Evolutionary conservation across 37 sponge, comb jelly and placozoan species (phyloP), one percentile per base, ranked within the genome.

Genomic region (Oopsacas minuta): DNA sequence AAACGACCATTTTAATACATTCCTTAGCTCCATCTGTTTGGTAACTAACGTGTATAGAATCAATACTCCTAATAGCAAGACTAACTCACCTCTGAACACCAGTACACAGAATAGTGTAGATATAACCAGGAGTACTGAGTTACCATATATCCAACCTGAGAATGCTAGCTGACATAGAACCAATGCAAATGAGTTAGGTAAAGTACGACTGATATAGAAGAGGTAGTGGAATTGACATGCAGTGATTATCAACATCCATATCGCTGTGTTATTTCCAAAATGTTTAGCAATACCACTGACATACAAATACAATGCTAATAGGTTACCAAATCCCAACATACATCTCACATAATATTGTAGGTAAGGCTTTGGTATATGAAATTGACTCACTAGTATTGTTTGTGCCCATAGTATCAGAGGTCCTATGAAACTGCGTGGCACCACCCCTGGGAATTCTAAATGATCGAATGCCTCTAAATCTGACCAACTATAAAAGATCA

Each of bases 171-270:
- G 35, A 93, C 92, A 90, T 32, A 95, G 84, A 23, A 88, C 52
- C n/a, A 98, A 88, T 0, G 96, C 96, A 83, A 98, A 98, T 23
- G 93, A 91, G 87, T 98, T 98, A 23, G 99, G 99, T 0, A 98
- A 91, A 36, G 99, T 94, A 51, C 99, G 90, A 34, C 92, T 90
- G 35, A 90, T 88, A 85, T 98, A 98, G 90, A 93, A 98, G 37
- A 98, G 88, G 39, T 95, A 91, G 88, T 98, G 99, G 82, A 98
- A 98, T 90, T 98, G 99, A 37, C 85, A 85, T 37, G 53, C 51
- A 36, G 96, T 95, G 81, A 95, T 81, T 42, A 92, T 37, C 35
- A 86, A 37, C 37, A 88, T 37, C 37, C 85, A 89, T 46, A 32
- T 39, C 23, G 89, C 88, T 28, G 90, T 89, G 0, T 51, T 20